Evolutionary conservation across 2,113 vertebrate genomes (phyloP).

Genomic region (Serilophus lunatus): DNA sequence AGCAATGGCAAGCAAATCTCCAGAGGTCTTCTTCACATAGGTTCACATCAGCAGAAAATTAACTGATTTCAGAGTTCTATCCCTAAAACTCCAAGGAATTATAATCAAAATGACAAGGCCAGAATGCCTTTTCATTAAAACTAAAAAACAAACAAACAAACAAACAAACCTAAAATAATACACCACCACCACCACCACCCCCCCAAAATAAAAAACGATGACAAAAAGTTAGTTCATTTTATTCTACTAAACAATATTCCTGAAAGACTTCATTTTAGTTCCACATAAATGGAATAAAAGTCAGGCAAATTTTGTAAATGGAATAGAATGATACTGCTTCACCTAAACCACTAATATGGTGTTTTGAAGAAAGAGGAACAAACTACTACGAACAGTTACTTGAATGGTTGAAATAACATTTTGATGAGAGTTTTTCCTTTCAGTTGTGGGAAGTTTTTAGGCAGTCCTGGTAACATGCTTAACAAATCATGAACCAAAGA

Average conservation of each 20-base stretch:
- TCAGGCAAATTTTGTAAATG: neutral
- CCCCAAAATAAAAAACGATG: no score
- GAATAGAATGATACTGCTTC: neutral
- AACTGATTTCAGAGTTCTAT: neutral
- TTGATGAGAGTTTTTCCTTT: accelerated
- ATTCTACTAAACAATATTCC: neutral
- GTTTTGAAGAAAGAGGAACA: neutral
- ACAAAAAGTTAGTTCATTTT: neutral
- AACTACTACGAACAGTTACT: neutral
- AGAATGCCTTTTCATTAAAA: neutral
- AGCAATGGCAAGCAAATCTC: neutral
- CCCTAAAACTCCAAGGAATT: neutral
- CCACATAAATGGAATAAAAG: neutral
- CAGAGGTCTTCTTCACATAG: neutral
- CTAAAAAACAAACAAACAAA: neutral
- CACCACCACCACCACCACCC: no score
- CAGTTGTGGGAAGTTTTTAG: neutral
- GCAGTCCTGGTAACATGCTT: neutral
- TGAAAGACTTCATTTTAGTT: neutral
- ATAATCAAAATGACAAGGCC: neutral
- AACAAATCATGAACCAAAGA: neutral
- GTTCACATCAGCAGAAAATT: neutral
- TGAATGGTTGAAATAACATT: neutral
- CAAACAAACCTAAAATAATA: no score
- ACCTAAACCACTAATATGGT: neutral